phyloP scores from a whole-genome alignment of 2,888 invertebrate genomes.

The Drosophila cyrtoloma region DNA sequence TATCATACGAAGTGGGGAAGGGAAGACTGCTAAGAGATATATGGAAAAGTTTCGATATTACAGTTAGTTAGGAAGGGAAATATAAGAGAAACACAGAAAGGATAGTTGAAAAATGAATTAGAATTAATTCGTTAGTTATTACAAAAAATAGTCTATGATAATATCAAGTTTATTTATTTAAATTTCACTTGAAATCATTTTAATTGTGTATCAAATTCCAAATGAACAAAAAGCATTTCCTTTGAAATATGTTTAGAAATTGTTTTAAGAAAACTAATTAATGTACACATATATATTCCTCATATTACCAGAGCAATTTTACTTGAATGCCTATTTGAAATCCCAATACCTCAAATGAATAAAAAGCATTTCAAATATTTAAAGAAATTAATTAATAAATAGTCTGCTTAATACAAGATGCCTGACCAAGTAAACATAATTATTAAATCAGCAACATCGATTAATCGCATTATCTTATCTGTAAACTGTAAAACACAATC shows the following conservation, averaged over 20 bases:
- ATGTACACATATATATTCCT: too few relatives aligned
- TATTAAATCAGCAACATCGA: background rate
- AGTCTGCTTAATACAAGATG: background rate
- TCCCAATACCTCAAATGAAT: too few relatives aligned
- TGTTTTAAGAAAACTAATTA: background rate
- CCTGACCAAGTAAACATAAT: background rate
- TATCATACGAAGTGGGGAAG: background rate
- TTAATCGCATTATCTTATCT: background rate
- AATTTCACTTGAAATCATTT: background rate
- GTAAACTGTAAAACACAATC: slow-evolving; percentile 13
- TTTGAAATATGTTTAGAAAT: too few relatives aligned
- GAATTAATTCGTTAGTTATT: background rate
- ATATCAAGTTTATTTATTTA: background rate
- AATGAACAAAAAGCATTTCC: background rate
- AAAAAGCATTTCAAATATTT: too few relatives aligned
- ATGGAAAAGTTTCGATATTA: background rate
- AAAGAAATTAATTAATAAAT: background rate
- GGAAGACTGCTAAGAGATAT: background rate
- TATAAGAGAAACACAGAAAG: background rate
- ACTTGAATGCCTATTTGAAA: too few relatives aligned
- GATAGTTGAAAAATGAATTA: too few relatives aligned
- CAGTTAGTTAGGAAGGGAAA: too few relatives aligned
- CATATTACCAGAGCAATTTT: too few relatives aligned
- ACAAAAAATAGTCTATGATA: background rate
- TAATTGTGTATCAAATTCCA: background rate